Evolutionary conservation across 1,140 invertebrate species (phyloP).

Genomic region (Cotesia typhae): DNA sequence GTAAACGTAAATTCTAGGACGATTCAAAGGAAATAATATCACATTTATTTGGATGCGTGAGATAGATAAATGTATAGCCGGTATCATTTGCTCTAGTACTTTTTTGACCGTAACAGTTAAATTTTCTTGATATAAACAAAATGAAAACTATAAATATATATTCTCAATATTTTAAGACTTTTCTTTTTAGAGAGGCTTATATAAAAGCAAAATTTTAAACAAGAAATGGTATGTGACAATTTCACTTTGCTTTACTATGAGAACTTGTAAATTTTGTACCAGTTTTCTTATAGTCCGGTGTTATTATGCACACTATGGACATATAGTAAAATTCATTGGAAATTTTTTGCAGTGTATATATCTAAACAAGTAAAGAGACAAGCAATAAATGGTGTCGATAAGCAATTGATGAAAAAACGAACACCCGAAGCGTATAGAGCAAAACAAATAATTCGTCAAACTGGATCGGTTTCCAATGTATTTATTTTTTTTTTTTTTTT

Average conservation of each 20-base stretch:
- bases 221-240: not conserved
- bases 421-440: not conserved
- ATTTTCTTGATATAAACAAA: not conserved
- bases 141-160: not conserved
- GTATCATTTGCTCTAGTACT: not conserved
- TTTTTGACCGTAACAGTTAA: not conserved
- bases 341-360: not conserved
- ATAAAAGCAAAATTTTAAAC: too few relatives aligned
- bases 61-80: slow-evolving; percentile 6
- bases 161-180: too few relatives aligned
- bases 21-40: slow-evolving; percentile 27
- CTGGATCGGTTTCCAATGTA: slow-evolving; percentile 10
- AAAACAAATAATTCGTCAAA: slow-evolving; percentile 34
- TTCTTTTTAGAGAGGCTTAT: too few relatives aligned
- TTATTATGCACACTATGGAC: too few relatives aligned
- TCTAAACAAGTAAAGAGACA: not conserved
- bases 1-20: slow-evolving; percentile 25
- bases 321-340: too few relatives aligned
- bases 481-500: slow-evolving; percentile 3
- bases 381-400: slow-evolving; percentile 15
- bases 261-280: too few relatives aligned
- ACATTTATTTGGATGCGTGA: slow-evolving; percentile 15
- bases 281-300: too few relatives aligned
- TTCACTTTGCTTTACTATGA: not conserved
- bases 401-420: slow-evolving; percentile 17